A percentile compares a stretch with the other conserved stretches of the same genome.
Evolutionary conservation across 1,140 invertebrate genomes (phyloP).

Genomic region (Stegodyphus dumicola): DNA sequence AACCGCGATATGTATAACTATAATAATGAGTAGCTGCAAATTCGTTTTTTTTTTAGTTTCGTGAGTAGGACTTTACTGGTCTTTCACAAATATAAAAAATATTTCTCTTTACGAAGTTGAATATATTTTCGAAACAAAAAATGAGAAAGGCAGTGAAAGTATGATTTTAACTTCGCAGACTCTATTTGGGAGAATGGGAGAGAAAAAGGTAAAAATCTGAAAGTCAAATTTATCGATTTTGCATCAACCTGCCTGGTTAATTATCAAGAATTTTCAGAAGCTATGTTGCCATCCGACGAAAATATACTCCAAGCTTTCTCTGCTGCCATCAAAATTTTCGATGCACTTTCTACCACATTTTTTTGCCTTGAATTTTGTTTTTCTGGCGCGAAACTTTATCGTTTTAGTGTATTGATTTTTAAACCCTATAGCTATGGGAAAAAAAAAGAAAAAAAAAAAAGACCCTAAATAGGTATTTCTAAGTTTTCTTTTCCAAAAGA

Average conservation of each 20-base stretch:
- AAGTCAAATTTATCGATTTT: conserved; percentile 58
- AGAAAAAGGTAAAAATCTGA: conserved; percentile 35
- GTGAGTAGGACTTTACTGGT: too few relatives aligned
- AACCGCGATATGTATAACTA: too few relatives aligned
- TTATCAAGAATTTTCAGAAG: conserved; percentile 47
- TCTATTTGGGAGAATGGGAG: neutral
- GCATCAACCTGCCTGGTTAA: conserved; percentile 51
- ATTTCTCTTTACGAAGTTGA: too few relatives aligned
- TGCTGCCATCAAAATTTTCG: conserved; percentile 33
- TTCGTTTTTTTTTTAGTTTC: too few relatives aligned
- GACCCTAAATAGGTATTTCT: neutral
- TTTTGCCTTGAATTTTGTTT: conserved; percentile 16
- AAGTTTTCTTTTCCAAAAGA: neutral
- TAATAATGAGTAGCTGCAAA: too few relatives aligned
- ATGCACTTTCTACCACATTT: conserved; percentile 13
- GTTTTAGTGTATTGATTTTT: conserved; percentile 36
- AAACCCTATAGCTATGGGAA: neutral
- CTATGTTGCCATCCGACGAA: conserved; percentile 16
- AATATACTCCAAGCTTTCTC: conserved; percentile 25
- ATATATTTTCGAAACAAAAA: neutral
- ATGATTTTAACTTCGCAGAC: neutral
- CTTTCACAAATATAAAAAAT: too few relatives aligned
- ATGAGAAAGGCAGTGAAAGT: neutral
- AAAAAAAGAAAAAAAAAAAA: too few relatives aligned
- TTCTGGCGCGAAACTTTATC: conserved; percentile 29